These are phyloP conservation scores for Naja naja DNA, from an alignment of 2,113 vertebrate species.

Conservation along the genomic window DNA sequence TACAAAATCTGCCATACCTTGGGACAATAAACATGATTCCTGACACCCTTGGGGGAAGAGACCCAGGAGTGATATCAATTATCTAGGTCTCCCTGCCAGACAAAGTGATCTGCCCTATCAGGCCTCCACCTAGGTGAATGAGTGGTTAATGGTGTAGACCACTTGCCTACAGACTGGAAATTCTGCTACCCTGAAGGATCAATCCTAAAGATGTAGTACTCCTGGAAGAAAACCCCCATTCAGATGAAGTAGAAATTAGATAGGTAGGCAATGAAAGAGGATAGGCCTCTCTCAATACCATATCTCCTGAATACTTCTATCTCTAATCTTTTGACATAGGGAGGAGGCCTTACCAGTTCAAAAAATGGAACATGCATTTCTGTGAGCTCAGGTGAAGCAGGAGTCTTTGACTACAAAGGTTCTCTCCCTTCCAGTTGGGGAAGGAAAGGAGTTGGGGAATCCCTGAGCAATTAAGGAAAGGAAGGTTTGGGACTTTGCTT, in stretches of 20 bases:
- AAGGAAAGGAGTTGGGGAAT: neutral
- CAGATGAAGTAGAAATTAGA: neutral
- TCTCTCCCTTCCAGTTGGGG: neutral
- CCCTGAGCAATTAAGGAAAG: neutral
- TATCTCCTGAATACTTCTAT: neutral
- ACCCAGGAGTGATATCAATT: neutral
- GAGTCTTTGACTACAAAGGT: neutral
- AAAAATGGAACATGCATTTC: neutral
- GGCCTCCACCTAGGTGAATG: neutral
- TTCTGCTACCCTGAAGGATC: neutral
- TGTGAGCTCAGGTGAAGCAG: neutral
- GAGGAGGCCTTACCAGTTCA: neutral
- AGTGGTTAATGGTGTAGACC: neutral
- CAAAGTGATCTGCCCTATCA: neutral
- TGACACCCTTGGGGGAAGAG: neutral
- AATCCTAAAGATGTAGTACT: neutral
- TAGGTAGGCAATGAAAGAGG: neutral
- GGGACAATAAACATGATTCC: neutral
- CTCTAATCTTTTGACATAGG: neutral
- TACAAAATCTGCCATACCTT: neutral
- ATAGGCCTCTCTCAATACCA: neutral
- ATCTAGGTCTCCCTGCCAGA: neutral
- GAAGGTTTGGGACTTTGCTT: neutral
- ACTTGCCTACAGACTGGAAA: neutral
- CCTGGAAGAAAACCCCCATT: neutral